Evolutionary conservation across 2,888 invertebrate species (phyloP).

Genomic region (Bellardia pandia): DNA sequence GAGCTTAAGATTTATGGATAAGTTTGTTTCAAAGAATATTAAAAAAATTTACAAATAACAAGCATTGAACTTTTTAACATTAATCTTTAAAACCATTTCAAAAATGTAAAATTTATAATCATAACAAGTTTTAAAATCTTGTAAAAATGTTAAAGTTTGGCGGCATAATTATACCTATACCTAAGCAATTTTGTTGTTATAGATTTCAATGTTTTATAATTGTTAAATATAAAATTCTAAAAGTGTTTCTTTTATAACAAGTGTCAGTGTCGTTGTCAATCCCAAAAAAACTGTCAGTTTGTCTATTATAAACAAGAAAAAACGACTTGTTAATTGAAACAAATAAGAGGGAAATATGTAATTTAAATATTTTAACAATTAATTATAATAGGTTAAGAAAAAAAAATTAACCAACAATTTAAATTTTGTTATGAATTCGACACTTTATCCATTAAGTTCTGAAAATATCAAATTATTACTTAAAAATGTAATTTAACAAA

Average conservation of each 20-base stretch:
- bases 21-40: neutral
- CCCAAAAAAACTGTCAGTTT: constrained; percentile 8
- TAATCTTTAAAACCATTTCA: neutral
- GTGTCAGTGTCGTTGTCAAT: constrained; percentile 14
- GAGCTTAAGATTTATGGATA: constrained; percentile 37
- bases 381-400: too few relatives aligned
- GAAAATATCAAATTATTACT: neutral
- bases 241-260: constrained; percentile 1
- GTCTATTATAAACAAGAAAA: neutral
- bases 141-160: too few relatives aligned
- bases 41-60: constrained; percentile 19
- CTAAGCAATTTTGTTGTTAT: too few relatives aligned
- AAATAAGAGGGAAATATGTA: constrained; percentile 12
- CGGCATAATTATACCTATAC: too few relatives aligned
- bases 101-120: neutral
- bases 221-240: constrained; percentile 3
- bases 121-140: too few relatives aligned
- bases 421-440: neutral
- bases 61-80: constrained; percentile 32
- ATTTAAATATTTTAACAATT: constrained; percentile 18
- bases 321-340: neutral
- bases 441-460: neutral
- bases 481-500: too few relatives aligned
- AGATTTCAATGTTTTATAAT: neutral
- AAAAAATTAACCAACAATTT: neutral